These are phyloP conservation scores for Dendroctonus valens DNA, from an alignment of 1,140 invertebrate species.

Conservation along the genomic window DNA sequence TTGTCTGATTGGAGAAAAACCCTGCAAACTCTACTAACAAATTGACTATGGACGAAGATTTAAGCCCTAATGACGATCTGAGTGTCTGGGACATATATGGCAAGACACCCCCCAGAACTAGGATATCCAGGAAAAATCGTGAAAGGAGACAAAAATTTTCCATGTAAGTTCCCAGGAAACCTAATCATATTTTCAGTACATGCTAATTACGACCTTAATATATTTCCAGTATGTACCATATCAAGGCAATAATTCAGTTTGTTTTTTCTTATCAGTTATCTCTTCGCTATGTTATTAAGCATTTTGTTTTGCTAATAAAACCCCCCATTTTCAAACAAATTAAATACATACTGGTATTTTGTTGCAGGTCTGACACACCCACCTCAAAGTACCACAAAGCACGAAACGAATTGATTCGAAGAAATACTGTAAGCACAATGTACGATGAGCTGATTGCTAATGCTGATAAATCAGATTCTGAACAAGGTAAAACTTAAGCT, in stretches of 20 bases:
- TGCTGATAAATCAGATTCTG: slow-evolving; percentile 49
- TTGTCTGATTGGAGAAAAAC: too few relatives aligned
- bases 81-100: slow-evolving; percentile 53
- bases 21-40: too few relatives aligned
- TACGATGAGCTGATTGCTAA: slow-evolving; percentile 56
- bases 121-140: slow-evolving; percentile 54
- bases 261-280: not conserved
- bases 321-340: not conserved
- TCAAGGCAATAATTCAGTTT: slow-evolving; percentile 22
- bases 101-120: slow-evolving; percentile 56
- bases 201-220: too few relatives aligned
- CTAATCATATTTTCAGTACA: not conserved
- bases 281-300: slow-evolving; percentile 4
- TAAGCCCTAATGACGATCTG: slow-evolving; percentile 36
- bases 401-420: slow-evolving; percentile 37
- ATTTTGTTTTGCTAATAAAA: too few relatives aligned
- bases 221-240: not conserved
- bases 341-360: slow-evolving; percentile 2
- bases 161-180: slow-evolving; percentile 27
- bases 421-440: slow-evolving; percentile 55
- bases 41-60: slow-evolving; percentile 24
- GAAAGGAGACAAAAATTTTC: slow-evolving; percentile 52
- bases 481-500: slow-evolving; percentile 37
- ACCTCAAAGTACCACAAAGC: slow-evolving; percentile 40
- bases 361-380: slow-evolving; percentile 21